These are phyloP conservation scores for Lepisosteus oculatus DNA, from an alignment of 2,113 vertebrate genomes.

Conservation along the genomic window DNA sequence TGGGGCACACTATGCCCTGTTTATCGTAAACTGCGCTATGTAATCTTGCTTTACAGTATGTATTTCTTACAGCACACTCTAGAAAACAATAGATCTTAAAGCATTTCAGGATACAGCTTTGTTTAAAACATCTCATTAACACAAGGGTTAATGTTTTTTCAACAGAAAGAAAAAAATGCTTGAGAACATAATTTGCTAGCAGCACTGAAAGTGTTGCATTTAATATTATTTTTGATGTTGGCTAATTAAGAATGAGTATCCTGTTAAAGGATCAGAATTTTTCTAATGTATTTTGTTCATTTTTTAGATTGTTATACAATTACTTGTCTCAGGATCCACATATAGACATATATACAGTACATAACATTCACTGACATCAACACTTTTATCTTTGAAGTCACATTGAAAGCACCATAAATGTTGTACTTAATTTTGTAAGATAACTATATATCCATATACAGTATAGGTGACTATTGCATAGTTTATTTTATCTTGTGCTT, in stretches of 20 bases:
- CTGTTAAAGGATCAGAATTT: background rate
- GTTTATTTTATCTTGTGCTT: constrained; percentile 60
- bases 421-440: constrained; percentile 64
- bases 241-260: background rate
- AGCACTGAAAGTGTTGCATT: background rate
- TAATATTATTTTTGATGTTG: background rate
- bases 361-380: constrained; percentile 4
- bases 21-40: constrained; percentile 25
- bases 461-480: constrained; percentile 64
- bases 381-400: constrained; percentile 33
- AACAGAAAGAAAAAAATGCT: background rate
- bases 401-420: constrained; percentile 53
- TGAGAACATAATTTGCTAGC: background rate
- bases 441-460: constrained; percentile 66
- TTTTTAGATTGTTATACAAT: constrained; percentile 15
- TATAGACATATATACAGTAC: constrained; percentile 21
- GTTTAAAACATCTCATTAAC: constrained; percentile 8
- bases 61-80: constrained; percentile 9
- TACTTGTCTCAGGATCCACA: constrained; percentile 38
- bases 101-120: background rate
- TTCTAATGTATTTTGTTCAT: constrained; percentile 12
- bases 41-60: background rate
- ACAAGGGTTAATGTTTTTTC: background rate
- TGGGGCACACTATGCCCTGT: constrained; percentile 14
- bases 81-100: background rate